Percentiles rank a stretch among this genome's conserved stretches.
These are phyloP conservation scores for Holocentrus rufus DNA, from an alignment of 2,797 vertebrate genomes.

Conservation along the genomic window DNA sequence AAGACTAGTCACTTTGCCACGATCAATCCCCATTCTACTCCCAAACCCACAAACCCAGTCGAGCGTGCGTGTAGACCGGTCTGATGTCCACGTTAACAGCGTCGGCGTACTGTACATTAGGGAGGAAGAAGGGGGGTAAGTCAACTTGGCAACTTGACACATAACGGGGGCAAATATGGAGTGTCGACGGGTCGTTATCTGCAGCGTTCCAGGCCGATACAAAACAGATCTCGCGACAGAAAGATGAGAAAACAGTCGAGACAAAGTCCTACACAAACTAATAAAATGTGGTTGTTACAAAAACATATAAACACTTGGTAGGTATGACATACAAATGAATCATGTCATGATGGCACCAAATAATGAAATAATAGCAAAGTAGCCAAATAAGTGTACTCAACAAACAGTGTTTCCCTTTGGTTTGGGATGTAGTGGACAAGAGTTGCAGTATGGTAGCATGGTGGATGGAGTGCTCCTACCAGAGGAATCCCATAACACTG, in stretches of 20 bases:
- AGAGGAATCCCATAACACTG: conserved; percentile 44
- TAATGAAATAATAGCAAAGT: conserved; percentile 38
- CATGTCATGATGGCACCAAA: conserved; percentile 70
- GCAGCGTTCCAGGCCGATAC: conserved; percentile 49
- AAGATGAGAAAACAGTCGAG: conserved; percentile 18
- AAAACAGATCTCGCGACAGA: conserved; percentile 41
- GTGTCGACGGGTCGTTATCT: conserved; percentile 53
- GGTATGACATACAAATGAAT: conserved; percentile 51
- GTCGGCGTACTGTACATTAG: conserved; percentile 26
- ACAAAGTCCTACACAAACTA: conserved; percentile 47
- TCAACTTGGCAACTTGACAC: conserved; percentile 63
- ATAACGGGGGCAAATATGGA: conserved; percentile 54
- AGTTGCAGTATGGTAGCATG: conserved; percentile 47
- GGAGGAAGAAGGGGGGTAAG: conserved; percentile 5
- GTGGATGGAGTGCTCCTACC: conserved; percentile 43
- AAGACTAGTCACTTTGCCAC: conserved; percentile 59
- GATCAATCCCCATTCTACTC: conserved; percentile 35
- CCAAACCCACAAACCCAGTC: conserved; percentile 37
- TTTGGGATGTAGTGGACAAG: conserved; percentile 69
- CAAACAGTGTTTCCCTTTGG: conserved; percentile 68
- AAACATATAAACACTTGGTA: conserved; percentile 36
- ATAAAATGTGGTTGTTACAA: conserved; percentile 43
- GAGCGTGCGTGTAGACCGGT: not conserved
- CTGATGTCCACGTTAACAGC: conserved; percentile 12
- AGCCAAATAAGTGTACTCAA: conserved; percentile 41